These are phyloP conservation scores for Tanytarsus gracilentus DNA, from an alignment of 2,888 invertebrate species.

Conservation along the genomic window DNA sequence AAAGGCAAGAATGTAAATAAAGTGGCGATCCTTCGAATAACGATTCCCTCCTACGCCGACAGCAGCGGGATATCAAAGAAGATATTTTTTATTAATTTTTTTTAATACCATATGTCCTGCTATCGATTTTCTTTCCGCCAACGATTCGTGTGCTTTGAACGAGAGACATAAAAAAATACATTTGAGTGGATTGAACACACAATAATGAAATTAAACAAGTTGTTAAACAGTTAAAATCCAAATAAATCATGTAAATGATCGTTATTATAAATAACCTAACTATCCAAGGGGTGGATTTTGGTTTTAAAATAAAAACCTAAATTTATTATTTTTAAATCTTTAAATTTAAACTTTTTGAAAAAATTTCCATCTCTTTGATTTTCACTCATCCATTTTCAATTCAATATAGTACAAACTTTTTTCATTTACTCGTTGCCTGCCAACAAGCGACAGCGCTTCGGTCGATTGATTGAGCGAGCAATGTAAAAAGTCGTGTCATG, in stretches of 20 bases:
- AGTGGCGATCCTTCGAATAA: no score
- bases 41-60: no score
- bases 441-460: background rate
- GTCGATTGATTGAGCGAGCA: conserved; percentile 16
- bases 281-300: background rate
- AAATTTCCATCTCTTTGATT: background rate
- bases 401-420: no score
- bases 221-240: conserved; percentile 21
- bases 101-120: no score
- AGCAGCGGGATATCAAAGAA: no score
- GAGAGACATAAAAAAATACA: background rate
- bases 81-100: no score
- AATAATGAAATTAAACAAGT: conserved; percentile 13
- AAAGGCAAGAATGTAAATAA: no score
- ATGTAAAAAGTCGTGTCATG: conserved; percentile 18
- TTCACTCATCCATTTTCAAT: background rate
- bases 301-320: background rate
- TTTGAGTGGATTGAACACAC: background rate
- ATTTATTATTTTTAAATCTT: background rate
- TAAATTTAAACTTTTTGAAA: background rate
- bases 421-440: background rate
- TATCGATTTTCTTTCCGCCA: no score
- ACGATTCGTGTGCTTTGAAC: background rate
- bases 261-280: conserved; percentile 21
- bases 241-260: conserved; percentile 28